Evolutionary conservation across 2,797 vertebrate species (phyloP).

Genomic region (Crenichthys baileyi): DNA sequence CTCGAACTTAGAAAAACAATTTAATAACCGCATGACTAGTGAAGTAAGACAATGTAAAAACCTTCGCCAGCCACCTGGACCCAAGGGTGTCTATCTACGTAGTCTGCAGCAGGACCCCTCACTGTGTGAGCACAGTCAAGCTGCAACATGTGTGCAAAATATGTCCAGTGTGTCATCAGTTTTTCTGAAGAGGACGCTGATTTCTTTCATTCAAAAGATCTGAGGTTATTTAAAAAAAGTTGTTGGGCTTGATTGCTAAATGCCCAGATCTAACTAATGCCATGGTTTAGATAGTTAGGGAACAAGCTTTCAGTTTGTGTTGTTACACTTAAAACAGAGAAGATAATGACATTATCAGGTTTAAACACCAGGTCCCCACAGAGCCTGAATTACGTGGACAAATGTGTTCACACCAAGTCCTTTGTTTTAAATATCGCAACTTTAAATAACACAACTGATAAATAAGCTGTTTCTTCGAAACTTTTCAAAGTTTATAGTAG

Average conservation of each 20-base stretch:
- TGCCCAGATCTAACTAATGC: not conserved
- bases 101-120: not conserved
- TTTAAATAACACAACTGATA: not conserved
- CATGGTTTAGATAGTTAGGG: too few relatives aligned
- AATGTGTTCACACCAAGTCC: not conserved
- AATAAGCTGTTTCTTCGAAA: not conserved
- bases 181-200: not conserved
- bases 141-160: not conserved
- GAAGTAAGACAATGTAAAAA: not conserved
- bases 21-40: not conserved
- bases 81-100: not conserved
- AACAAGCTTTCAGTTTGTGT: too few relatives aligned
- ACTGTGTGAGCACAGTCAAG: not conserved
- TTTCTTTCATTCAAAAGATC: not conserved
- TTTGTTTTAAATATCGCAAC: not conserved
- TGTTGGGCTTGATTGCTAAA: not conserved
- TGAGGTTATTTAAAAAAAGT: too few relatives aligned
- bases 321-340: too few relatives aligned
- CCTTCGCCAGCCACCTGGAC: not conserved
- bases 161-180: not conserved
- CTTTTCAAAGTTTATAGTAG: not conserved
- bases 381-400: not conserved
- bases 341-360: not conserved
- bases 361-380: not conserved
- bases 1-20: not conserved